Conservation (phyloP, 2,888 invertebrate genomes). For the Hirtodrosophila confusa region DNA sequence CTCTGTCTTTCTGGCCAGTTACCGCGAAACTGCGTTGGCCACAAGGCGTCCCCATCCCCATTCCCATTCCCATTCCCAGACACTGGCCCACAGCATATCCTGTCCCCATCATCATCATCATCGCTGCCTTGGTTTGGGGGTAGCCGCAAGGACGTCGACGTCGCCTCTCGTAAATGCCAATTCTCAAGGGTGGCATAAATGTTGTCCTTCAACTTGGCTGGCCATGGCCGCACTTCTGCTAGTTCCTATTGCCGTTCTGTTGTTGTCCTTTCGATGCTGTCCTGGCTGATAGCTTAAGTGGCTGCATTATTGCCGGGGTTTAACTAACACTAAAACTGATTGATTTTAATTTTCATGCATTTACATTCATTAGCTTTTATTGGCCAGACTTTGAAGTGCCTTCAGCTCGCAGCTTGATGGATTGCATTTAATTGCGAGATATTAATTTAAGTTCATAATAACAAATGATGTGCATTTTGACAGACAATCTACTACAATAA, state of each 20-base stretch:
- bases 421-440: constrained; percentile 12
- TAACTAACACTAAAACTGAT: constrained; percentile 81
- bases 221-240: constrained; percentile 14
- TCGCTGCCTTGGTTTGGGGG: constrained; percentile 10
- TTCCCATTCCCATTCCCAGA: too few species aligned
- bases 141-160: constrained; percentile 59
- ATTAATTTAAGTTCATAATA: constrained; percentile 20
- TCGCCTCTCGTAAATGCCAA: constrained; percentile 61
- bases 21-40: constrained; percentile 50
- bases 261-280: constrained; percentile 21
- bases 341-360: constrained; percentile 79
- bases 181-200: constrained; percentile 78
- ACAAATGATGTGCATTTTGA: background rate
- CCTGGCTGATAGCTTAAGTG: constrained; percentile 70
- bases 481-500: too few species aligned
- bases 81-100: constrained; percentile 21
- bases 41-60: constrained; percentile 46
- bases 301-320: constrained; percentile 77
- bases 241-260: constrained; percentile 27
- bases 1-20: constrained; percentile 2
- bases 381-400: constrained; percentile 24
- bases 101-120: constrained; percentile 14
- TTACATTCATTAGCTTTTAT: constrained; percentile 68
- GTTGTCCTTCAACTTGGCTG: constrained; percentile 68
- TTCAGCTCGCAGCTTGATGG: constrained; percentile 43